Evolutionary conservation across 2,888 invertebrate genomes (phyloP).

Genomic region (Drosophila vallismaia): DNA sequence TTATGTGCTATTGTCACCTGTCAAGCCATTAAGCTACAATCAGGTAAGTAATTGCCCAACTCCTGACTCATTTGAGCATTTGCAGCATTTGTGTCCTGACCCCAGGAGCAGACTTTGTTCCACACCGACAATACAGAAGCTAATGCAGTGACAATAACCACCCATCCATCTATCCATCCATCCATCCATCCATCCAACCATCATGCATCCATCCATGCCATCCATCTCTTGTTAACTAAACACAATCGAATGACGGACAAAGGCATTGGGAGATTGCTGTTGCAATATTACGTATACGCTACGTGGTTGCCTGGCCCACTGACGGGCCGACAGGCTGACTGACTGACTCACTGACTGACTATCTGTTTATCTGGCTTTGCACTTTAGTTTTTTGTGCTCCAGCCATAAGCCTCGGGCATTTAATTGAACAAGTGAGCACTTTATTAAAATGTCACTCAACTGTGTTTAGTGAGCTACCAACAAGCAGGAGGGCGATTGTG

Average conservation of each 20-base stretch:
- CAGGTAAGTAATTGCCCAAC: slow-evolving; percentile 15
- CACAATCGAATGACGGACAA: slow-evolving; percentile 44
- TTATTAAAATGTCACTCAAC: slow-evolving; percentile 78
- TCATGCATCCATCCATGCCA: slow-evolving; percentile 25
- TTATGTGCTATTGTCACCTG: slow-evolving; percentile 6
- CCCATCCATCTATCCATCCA: slow-evolving; percentile 24
- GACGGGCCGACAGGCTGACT: slow-evolving; percentile 2
- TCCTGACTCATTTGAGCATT: slow-evolving; percentile 10
- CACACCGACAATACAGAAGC: neutral
- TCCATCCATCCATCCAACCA: slow-evolving; percentile 16
- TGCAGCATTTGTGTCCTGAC: slow-evolving; percentile 32
- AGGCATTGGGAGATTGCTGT: slow-evolving; percentile 32
- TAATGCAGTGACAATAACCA: slow-evolving; percentile 30
- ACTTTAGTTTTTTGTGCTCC: slow-evolving; percentile 22
- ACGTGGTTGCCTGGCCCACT: slow-evolving; percentile 11
- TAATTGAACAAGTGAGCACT: slow-evolving; percentile 78
- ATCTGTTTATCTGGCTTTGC: slow-evolving; percentile 37
- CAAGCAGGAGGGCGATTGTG: slow-evolving; percentile 12
- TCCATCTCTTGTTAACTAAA: slow-evolving; percentile 44
- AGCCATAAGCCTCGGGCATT: slow-evolving; percentile 49
- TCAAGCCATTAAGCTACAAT: slow-evolving; percentile 7
- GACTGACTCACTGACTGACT: slow-evolving; percentile 31
- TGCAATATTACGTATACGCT: slow-evolving; percentile 38
- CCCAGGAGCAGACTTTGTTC: slow-evolving; percentile 23
- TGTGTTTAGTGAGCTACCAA: slow-evolving; percentile 44